phyloP scores from a whole-genome alignment of 2,888 invertebrate species.

The Amphipoea oculea region DNA sequence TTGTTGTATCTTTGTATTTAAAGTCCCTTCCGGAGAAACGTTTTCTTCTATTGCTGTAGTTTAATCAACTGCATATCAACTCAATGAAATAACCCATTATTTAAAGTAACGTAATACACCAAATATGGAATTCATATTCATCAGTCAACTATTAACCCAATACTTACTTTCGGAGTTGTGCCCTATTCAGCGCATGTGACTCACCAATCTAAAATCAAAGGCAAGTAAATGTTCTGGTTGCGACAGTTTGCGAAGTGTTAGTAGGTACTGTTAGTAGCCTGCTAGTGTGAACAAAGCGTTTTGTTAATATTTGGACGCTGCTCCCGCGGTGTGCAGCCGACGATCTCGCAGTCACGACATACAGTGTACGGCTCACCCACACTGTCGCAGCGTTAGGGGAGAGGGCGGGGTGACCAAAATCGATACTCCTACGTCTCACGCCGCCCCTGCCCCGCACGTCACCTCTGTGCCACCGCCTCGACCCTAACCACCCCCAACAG shows the following conservation, averaged over 20 bases:
- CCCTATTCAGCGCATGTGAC: slow-evolving; percentile 33
- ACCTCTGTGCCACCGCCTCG: slow-evolving; percentile 79
- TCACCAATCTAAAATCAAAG: slow-evolving; percentile 54
- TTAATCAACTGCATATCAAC: not conserved
- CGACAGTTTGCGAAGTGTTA: slow-evolving; percentile 70
- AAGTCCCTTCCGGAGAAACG: not conserved
- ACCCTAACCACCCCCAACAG: slow-evolving; percentile 89
- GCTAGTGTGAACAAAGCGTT: slow-evolving; percentile 79
- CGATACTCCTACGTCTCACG: slow-evolving; percentile 89
- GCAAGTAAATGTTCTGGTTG: slow-evolving; percentile 61
- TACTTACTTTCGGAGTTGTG: slow-evolving; percentile 7
- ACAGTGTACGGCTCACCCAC: slow-evolving; percentile 86
- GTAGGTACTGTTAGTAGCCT: slow-evolving; percentile 63
- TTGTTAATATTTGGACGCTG: slow-evolving; percentile 83
- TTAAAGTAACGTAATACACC: not conserved
- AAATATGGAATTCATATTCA: not conserved
- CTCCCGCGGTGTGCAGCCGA: slow-evolving; percentile 75
- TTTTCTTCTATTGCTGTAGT: not conserved
- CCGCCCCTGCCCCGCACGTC: slow-evolving; percentile 81
- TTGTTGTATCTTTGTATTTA: not conserved
- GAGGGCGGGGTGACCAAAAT: slow-evolving; percentile 89
- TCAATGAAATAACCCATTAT: not conserved
- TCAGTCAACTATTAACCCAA: slow-evolving; percentile 1
- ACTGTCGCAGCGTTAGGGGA: slow-evolving; percentile 87
- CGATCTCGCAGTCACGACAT: slow-evolving; percentile 82